These are phyloP conservation scores for Manduca sexta DNA, from an alignment of 1,140 invertebrate genomes.

Conservation along the genomic window DNA sequence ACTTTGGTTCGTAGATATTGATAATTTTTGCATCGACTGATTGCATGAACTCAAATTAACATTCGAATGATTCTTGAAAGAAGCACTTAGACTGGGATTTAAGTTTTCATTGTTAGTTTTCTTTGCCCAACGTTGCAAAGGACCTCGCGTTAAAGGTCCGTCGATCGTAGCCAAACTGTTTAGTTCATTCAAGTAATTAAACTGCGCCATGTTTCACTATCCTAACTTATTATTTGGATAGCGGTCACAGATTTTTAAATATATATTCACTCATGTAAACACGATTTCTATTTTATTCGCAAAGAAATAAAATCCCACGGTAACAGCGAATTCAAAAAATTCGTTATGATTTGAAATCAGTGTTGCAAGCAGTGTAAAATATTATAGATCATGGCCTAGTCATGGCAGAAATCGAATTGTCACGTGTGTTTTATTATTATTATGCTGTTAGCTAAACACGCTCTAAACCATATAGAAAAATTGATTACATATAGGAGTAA, in stretches of 20 bases:
- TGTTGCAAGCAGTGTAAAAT: too few relatives aligned
- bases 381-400: too few relatives aligned
- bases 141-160: slow-evolving; percentile 83
- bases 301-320: slow-evolving; percentile 2
- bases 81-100: slow-evolving; percentile 48
- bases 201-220: slow-evolving; percentile 78
- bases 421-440: neutral
- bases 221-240: neutral
- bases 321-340: neutral
- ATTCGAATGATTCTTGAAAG: slow-evolving; percentile 60
- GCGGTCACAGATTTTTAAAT: neutral
- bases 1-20: slow-evolving; percentile 74
- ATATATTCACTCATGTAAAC: neutral
- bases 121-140: slow-evolving; percentile 85
- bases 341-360: neutral
- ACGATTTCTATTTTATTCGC: neutral
- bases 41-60: slow-evolving; percentile 69
- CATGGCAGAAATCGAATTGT: neutral
- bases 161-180: slow-evolving; percentile 84
- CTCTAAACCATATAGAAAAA: too few relatives aligned
- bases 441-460: neutral
- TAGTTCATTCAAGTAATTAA: slow-evolving; percentile 85
- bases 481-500: too few relatives aligned
- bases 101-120: slow-evolving; percentile 71
- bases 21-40: slow-evolving; percentile 74